Evolutionary conservation across 2,113 vertebrate species (phyloP), one percentile per base, ranked within the genome.

Genomic region (Phodopus roborovskii): DNA sequence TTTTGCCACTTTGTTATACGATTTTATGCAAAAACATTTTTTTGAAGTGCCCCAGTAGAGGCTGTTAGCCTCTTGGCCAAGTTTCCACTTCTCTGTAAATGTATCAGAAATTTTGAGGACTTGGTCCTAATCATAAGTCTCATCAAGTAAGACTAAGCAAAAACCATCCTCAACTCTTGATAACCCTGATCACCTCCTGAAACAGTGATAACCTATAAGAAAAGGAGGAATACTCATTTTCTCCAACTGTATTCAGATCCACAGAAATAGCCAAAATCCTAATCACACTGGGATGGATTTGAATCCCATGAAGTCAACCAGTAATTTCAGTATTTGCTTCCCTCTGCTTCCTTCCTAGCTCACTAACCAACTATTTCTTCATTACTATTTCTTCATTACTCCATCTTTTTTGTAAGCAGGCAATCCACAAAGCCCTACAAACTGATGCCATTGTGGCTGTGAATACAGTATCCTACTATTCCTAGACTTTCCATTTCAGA

Each of bases 1-100:
- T 74, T 89, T 75, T 26, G 19, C 73, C 58, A 78, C 58, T 87
- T 68, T 45, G 15, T 50, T 68, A 39, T 66, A n/a, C 74, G n/a
- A 95, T 17, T 84, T 83, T 50, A 90, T 28, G 22, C 70, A 36
- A 88, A 83, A 92, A 89, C 3, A 58, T n/a, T 83, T 88, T 73
- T 28, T 87, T 70, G 64, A 68, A 22, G 84, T n/a, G 42, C 30
- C 30, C 68, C 1, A 16, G 30, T 24, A 50, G 39, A 22, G 19
- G 30, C 83, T 50, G 53, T 77, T 28, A 48, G 3, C 48, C 58
- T 71, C 26, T 39, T n/a, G 13, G 50, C 7, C 77, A 92, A 30
- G 11, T 45, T 60, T 56, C n/a, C 50, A 5, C 45, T 75, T 75
- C 48, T 90, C 66, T 75, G 83, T 81, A 91, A 95, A 42, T 74